A percentile compares a stretch with the other conserved stretches of the same genome.
These are phyloP conservation scores for Drosophila chauvacae DNA, from an alignment of 1,140 invertebrate genomes.

Conservation along the genomic window DNA sequence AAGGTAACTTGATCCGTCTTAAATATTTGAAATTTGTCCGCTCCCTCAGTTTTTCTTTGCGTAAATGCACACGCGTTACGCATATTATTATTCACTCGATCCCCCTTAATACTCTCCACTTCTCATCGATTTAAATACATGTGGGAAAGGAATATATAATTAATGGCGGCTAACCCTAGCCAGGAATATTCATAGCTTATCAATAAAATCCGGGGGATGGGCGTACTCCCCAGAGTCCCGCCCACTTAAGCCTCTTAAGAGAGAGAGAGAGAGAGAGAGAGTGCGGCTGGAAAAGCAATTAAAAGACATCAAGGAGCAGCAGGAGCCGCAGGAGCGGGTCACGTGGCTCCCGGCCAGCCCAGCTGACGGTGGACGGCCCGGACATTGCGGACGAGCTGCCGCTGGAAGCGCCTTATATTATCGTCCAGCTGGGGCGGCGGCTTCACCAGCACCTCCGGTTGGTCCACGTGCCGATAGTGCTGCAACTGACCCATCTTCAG, in stretches of 20 bases:
- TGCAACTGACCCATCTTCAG: slow-evolving; percentile 93
- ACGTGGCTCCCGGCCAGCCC: slow-evolving; percentile 22
- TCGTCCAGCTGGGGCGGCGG: slow-evolving; percentile 40
- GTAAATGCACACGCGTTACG: too few relatives aligned
- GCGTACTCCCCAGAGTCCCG: slow-evolving; percentile 18
- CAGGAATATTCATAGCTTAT: slow-evolving; percentile 4
- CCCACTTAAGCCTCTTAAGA: slow-evolving; percentile 46
- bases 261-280: background rate
- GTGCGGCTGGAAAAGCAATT: slow-evolving; percentile 47
- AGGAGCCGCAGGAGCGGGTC: slow-evolving; percentile 3
- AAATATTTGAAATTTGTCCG: too few relatives aligned
- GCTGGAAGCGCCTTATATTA: slow-evolving; percentile 59
- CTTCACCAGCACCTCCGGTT: slow-evolving; percentile 63
- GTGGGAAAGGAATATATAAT: background rate
- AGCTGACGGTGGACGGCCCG: slow-evolving; percentile 28
- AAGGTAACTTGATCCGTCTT: too few relatives aligned
- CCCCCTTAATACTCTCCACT: background rate
- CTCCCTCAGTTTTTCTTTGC: too few relatives aligned
- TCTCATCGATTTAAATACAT: background rate
- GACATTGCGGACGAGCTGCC: slow-evolving; percentile 29
- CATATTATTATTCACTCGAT: background rate
- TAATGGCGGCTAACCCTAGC: background rate
- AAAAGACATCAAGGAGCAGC: slow-evolving; percentile 32
- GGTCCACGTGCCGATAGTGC: slow-evolving; percentile 91
- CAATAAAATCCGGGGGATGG: background rate